Conservation (phyloP, 2,888 invertebrate genomes). For the Abscondita cerata region DNA sequence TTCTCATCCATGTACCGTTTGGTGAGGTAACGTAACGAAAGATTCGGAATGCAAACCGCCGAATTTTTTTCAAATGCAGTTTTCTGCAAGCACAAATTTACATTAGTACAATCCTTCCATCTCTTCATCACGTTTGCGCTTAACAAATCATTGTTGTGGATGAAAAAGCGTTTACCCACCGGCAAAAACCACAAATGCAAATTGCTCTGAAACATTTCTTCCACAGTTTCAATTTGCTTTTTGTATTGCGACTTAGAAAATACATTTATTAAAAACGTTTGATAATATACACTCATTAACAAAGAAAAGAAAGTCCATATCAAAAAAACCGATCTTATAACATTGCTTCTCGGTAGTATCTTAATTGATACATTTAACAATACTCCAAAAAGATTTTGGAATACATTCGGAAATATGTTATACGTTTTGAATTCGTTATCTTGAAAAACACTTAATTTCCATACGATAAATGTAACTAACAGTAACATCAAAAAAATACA, state of each 20-base stretch:
- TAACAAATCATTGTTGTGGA: slow-evolving; percentile 24
- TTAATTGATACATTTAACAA: slow-evolving; percentile 39
- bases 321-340: slow-evolving; percentile 39
- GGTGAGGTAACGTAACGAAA: slow-evolving; percentile 45
- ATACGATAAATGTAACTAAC: slow-evolving; percentile 18
- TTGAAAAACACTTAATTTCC: slow-evolving; percentile 25
- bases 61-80: slow-evolving; percentile 41
- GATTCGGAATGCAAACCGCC: slow-evolving; percentile 44
- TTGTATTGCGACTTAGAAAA: slow-evolving; percentile 41
- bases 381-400: slow-evolving; percentile 37
- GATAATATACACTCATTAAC: slow-evolving; percentile 43
- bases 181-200: slow-evolving; percentile 43
- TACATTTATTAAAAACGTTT: slow-evolving; percentile 45
- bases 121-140: slow-evolving; percentile 23
- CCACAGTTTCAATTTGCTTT: slow-evolving; percentile 42
- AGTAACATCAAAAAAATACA: slow-evolving; percentile 28
- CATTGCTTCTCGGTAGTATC: slow-evolving; percentile 40
- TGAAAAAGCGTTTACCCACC: slow-evolving; percentile 39
- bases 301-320: slow-evolving; percentile 45
- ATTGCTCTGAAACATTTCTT: slow-evolving; percentile 43
- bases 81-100: slow-evolving; percentile 41
- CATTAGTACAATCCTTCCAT: slow-evolving; percentile 37
- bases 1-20: slow-evolving; percentile 41
- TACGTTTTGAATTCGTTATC: slow-evolving; percentile 22
- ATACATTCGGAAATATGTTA: slow-evolving; percentile 25